Base-by-base conservation (phyloP, 2,888 invertebrate genomes). In the Idaea biselata region DNA sequence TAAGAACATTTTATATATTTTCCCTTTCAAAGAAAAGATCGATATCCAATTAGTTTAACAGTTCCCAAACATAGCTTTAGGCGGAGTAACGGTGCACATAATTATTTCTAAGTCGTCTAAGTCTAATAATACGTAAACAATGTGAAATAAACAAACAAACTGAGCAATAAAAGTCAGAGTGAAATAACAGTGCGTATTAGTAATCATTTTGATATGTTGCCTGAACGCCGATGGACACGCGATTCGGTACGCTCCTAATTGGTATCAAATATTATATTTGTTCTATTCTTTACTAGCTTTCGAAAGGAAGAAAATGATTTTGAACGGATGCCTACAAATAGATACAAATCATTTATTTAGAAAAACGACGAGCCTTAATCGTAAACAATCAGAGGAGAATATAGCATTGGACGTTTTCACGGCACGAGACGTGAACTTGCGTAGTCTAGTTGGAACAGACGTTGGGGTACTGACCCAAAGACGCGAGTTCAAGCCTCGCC, bases 181-280 rank as follows among this genome's bases (percentile, higher is more conserved):
- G 69, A 78, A 79, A 79, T 80, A 79, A 82, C 79, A 77, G 75
- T 77, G 76, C 78, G 82, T 82, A 82, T 83, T 79, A 76, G 76
- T 80, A 77, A 65, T 77, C 44, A 71, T 80, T 82, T 83, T 83
- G 84, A 83, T 80, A 80, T 80, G 79, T 78, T 71, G 69, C 75
- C 72, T 76, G 78, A 84, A 79, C 83, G 78, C 80, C 74, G 73
- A 73, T 67, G 73, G 71, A 76, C 84, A 85, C 84, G 84, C 84
- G 78, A 84, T 44, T 44, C 44, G 44, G 44, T 44, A 44, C 44
- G 11, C 8, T 44, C 44, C 44, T 44, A 44, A 44, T 8, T 44
- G 44, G 44, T 44, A 44, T 44, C 0, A 14, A 44, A 44, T 44
- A 44, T 44, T 44, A 6, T 8, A 25, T 25, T 25, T 3, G 5